Evolutionary conservation across 1,140 invertebrate species (phyloP).

Genomic region (Hormaphis cornu): DNA sequence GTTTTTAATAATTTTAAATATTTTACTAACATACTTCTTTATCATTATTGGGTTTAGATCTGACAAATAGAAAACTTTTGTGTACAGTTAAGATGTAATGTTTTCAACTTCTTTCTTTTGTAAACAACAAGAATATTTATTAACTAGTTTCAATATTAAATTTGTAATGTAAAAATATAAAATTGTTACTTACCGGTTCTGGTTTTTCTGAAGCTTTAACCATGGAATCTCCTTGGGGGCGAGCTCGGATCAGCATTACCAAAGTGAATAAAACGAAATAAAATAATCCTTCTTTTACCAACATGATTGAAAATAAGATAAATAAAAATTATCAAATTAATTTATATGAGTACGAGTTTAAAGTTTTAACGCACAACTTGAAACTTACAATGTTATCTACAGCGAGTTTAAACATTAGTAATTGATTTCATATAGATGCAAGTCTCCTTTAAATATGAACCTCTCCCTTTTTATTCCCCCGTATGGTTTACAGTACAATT

Average conservation of each 20-base stretch:
- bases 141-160: too few relatives aligned
- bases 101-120: too few relatives aligned
- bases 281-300: neutral
- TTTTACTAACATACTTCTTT: too few relatives aligned
- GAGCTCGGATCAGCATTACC: neutral
- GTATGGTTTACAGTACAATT: neutral
- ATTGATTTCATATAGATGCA: neutral
- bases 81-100: too few relatives aligned
- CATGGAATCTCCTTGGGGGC: neutral
- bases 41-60: too few relatives aligned
- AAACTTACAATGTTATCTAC: neutral
- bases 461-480: conserved; percentile 13
- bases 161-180: too few relatives aligned
- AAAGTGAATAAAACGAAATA: neutral
- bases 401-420: neutral
- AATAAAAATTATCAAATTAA: neutral
- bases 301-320: neutral
- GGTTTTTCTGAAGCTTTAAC: neutral
- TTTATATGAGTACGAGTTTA: neutral
- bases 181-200: conserved; percentile 20
- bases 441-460: conserved; percentile 28
- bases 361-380: neutral
- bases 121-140: too few relatives aligned
- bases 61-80: too few relatives aligned
- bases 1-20: too few relatives aligned